Evolutionary conservation across 2,888 invertebrate genomes (phyloP).

Genomic region (Synergus itoensis): DNA sequence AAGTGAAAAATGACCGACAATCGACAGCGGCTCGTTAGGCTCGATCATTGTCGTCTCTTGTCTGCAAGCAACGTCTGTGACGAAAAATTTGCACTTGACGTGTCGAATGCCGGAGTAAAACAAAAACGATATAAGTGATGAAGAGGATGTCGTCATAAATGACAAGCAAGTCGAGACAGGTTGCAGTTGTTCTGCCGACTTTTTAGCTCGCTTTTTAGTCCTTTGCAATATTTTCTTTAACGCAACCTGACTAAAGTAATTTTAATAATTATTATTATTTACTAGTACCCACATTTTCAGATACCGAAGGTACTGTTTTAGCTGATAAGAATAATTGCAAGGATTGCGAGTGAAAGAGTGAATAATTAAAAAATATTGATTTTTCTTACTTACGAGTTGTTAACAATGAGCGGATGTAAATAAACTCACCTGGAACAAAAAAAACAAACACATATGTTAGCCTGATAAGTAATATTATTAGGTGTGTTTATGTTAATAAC

Average conservation of each 20-base stretch:
- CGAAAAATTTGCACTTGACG: constrained; percentile 60
- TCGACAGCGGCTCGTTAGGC: constrained; percentile 17
- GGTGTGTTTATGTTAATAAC: background rate
- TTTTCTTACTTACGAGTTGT: constrained; percentile 1
- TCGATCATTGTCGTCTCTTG: background rate
- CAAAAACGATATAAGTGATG: constrained; percentile 56
- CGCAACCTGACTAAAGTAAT: no score
- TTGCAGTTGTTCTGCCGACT: constrained; percentile 18
- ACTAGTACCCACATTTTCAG: no score
- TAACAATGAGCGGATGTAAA: background rate
- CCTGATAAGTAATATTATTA: background rate
- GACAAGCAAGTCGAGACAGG: constrained; percentile 49
- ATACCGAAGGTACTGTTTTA: no score
- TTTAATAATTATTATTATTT: constrained; percentile 56
- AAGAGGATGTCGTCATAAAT: constrained; percentile 65
- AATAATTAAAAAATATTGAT: background rate
- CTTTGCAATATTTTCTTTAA: background rate
- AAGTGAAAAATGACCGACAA: constrained; percentile 33
- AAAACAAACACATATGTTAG: background rate
- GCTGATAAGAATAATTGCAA: no score
- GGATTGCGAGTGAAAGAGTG: no score
- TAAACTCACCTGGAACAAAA: constrained; percentile 26
- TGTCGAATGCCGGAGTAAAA: constrained; percentile 55
- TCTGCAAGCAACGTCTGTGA: constrained; percentile 37
- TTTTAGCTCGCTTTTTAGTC: background rate